A percentile compares a stretch with the other conserved stretches of the same genome.
Evolutionary conservation across 2,797 vertebrate genomes (phyloP).

Genomic region (Tangara arthus): DNA sequence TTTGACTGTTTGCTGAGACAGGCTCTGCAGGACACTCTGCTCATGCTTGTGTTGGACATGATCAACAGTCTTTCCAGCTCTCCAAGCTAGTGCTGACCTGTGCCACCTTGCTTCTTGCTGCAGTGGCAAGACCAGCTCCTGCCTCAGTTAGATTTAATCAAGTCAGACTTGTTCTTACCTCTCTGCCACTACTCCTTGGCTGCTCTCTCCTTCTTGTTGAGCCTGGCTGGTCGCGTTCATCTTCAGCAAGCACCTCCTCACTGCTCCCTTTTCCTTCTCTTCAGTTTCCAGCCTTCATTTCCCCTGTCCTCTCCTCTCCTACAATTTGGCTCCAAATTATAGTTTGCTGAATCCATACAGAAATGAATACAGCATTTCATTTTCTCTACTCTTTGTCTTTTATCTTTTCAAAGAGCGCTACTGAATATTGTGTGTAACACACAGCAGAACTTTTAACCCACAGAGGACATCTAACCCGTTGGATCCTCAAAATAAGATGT

Average conservation of each 20-base stretch:
- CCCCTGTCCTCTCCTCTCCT: background rate
- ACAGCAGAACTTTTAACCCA: rapidly evolving
- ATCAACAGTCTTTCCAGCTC: background rate
- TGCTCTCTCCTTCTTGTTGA: background rate
- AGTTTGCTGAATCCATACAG: background rate
- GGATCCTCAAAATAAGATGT: background rate
- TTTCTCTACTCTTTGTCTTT: background rate
- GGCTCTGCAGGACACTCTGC: background rate
- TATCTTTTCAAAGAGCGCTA: background rate
- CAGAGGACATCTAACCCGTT: background rate
- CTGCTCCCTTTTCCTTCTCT: background rate
- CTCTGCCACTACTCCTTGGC: background rate
- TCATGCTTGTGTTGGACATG: background rate
- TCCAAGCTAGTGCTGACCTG: background rate
- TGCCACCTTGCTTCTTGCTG: background rate
- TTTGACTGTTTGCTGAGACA: background rate
- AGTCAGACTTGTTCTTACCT: background rate
- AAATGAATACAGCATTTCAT: background rate
- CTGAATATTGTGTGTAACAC: rapidly evolving
- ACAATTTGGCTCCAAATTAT: background rate
- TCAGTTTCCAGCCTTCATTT: background rate
- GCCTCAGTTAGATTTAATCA: background rate
- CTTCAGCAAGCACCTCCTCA: background rate
- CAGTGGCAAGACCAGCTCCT: background rate
- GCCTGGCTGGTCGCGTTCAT: background rate